A percentile compares a stretch with the other conserved stretches of the same genome.
phyloP scores from a whole-genome alignment of 1,140 invertebrate genomes.

The Onthophagus taurus region DNA sequence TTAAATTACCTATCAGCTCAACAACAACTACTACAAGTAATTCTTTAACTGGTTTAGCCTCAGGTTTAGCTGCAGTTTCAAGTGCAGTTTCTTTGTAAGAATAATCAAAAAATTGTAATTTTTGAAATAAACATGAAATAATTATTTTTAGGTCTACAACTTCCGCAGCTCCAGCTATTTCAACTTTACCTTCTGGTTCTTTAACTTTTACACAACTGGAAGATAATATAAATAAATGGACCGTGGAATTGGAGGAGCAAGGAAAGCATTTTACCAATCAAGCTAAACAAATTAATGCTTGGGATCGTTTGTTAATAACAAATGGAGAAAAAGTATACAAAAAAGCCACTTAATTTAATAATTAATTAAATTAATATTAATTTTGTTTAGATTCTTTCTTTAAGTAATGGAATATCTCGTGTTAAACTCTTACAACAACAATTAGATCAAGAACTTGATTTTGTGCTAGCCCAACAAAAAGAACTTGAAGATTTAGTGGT shows the following conservation, averaged over 20 bases:
- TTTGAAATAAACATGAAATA: background rate
- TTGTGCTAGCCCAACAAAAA: slow-evolving; percentile 83
- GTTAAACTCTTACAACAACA: slow-evolving; percentile 84
- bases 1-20: slow-evolving; percentile 12
- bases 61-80: background rate
- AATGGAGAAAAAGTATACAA: slow-evolving; percentile 77
- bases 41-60: slow-evolving; percentile 3
- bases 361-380: slow-evolving; percentile 6
- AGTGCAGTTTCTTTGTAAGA: background rate
- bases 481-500: slow-evolving; percentile 81
- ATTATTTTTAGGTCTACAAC: slow-evolving; percentile 6
- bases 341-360: background rate
- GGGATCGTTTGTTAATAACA: slow-evolving; percentile 81
- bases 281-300: slow-evolving; percentile 88
- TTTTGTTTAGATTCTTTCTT: slow-evolving; percentile 59
- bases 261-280: slow-evolving; percentile 90
- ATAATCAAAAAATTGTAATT: background rate
- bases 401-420: slow-evolving; percentile 76
- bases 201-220: slow-evolving; percentile 85
- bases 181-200: slow-evolving; percentile 34
- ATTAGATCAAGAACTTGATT: slow-evolving; percentile 89
- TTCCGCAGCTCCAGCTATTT: slow-evolving; percentile 14
- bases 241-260: slow-evolving; percentile 83
- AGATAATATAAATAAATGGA: slow-evolving; percentile 94
- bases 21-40: slow-evolving; percentile 16